Base-by-base conservation (phyloP, 2,797 vertebrate genomes). In the Alectoris magna region DNA sequence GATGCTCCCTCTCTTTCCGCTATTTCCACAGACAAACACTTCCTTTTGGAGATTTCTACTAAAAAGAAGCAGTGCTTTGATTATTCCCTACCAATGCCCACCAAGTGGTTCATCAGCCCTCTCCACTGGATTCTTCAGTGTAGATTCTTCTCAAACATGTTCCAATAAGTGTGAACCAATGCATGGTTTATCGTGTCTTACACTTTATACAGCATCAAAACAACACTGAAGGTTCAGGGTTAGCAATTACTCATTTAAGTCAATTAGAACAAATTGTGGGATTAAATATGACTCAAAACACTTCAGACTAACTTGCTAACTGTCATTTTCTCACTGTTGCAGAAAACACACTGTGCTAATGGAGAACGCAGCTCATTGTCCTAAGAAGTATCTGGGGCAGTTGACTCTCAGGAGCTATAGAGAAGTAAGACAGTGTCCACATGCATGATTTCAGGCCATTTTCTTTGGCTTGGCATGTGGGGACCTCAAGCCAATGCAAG, bases 201-300 rank as follows among this genome's bases (percentile, higher is more conserved):
- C 19, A 7, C 22, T 48, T 93, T 31, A 82, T 36, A 23, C 46
- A 70, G 12, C 22, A 89, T 68, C 22, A 39, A 43, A 38, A 13
- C 49, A 38, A 13, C 49, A 46, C 1, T 55, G 60, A 68, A 82
- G 36, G 53, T 18, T 73, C 48, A 39, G 24, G 7, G 5, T 23
- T 49, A 64, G 63, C 12, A 67, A 72, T 0, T 9, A 81, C 29
- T 16, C 7, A 39, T 63, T 81, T 64, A 81, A 85, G 70, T 6
- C 8, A 38, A 16, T 9, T 3, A 69, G 16, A 68, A 55, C 14
- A 49, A 34, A 0, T 2, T 0, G 1, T 0, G 36, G 22, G 15
- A 39, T 2, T 19, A 22, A 74, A 9, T 5, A 70, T 3, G 7
- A 72, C 27, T 60, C 6, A 27, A 69, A 66, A 68, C 8, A 26